Base-by-base conservation (phyloP, 64 coral and sea anemone genomes). In the Porites australiensis region DNA sequence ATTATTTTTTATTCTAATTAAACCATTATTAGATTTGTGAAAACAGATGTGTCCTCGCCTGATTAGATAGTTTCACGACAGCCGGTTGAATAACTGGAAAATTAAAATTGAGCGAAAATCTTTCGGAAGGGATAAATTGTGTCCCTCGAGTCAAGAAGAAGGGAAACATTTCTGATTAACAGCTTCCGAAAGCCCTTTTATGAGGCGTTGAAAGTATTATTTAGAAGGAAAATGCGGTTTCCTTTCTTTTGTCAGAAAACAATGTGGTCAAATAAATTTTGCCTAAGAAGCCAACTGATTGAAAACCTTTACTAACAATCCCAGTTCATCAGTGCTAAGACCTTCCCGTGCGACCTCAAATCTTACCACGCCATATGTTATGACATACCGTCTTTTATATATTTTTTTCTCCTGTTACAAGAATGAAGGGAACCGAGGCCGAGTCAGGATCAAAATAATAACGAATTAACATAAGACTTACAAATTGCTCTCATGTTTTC, bases 41-140 rank as follows among this genome's bases (percentile, higher is more conserved):
- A 67, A 69, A 52, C 63, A 84, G 81, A 84, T 84, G 63, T 84
- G 81, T 50, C 64, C 9, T 14, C 45, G 81, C 18, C 13, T 68
- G 11, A 45, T 19, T 50, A 69, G 50, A 84, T 68, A 51, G 47
- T 52, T 84, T 18, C 8, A 50, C 13, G 62, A 69, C 67, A 68
- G 63, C 46, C 61, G 20, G 18, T 84, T 51, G 81, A 51, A 68
- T 52, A 84, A 76, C 67, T 51, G 81, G 45, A 45, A 68, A 21
- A 70, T 84, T 68, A 69, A 84, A 84, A 69, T 84, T 65, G 81
- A 46, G 43, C 52, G 16, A 84, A 69, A 23, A 68, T 47, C 81
- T 8, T 46, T 68, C 81, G 81, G 81, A 46, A 50, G 63, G 81
- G 69, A 46, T 21, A 45, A 76, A 68, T 84, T 53, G 44, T 69